These are phyloP conservation scores for Steatocranus sp. DNA, from an alignment of 2,797 vertebrate genomes.

Conservation along the genomic window DNA sequence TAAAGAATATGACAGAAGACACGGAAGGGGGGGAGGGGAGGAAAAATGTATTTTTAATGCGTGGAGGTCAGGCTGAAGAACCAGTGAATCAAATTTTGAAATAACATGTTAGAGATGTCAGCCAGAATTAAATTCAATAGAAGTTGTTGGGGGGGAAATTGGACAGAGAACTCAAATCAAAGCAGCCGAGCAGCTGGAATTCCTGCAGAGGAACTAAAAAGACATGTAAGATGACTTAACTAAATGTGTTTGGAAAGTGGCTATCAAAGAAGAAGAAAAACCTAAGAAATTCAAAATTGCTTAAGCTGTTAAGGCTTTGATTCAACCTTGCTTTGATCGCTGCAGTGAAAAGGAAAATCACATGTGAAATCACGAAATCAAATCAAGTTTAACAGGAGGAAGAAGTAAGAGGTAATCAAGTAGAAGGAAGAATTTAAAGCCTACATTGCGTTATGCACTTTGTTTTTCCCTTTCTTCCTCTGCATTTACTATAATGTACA, in stretches of 20 bases:
- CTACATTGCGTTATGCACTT: background rate
- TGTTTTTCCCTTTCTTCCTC: background rate
- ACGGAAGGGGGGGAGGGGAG: background rate
- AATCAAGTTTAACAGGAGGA: background rate
- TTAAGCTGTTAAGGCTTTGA: background rate
- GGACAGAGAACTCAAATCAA: constrained; percentile 36
- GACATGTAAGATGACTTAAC: constrained; percentile 21
- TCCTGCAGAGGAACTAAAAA: constrained; percentile 39
- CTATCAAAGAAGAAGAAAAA: background rate
- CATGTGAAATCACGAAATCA: background rate
- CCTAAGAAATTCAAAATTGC: background rate
- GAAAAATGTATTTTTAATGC: background rate
- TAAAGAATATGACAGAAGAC: constrained; percentile 41
- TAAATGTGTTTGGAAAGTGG: background rate
- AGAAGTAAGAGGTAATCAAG: background rate
- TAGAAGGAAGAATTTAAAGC: background rate
- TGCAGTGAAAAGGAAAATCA: background rate
- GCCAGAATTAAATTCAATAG: constrained; percentile 19
- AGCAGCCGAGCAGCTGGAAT: background rate
- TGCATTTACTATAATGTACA: background rate
- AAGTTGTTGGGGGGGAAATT: constrained; percentile 3
- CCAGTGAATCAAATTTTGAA: constrained; percentile 15
- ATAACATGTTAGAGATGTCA: constrained; percentile 14
- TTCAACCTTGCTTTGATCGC: background rate
- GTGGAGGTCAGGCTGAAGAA: constrained; percentile 16